phyloP scores from a whole-genome alignment of 2,888 invertebrate species.

The Leucoma salicis region DNA sequence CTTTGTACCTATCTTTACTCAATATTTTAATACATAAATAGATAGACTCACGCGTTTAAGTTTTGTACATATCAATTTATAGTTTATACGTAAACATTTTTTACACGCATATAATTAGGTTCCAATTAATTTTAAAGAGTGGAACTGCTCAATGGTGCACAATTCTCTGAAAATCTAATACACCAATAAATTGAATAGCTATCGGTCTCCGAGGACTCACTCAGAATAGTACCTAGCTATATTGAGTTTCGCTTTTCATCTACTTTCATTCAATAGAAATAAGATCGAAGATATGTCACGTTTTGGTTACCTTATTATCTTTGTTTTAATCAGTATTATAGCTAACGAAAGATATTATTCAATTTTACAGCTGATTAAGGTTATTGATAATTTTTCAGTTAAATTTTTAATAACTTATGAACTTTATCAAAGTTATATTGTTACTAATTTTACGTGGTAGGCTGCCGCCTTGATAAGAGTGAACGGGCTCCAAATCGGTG shows the following conservation, averaged over 20 bases:
- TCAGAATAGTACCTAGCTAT: conserved; percentile 25
- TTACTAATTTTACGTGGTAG: no score
- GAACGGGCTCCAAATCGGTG: no score
- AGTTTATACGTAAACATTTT: no score
- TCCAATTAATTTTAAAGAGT: conserved; percentile 22
- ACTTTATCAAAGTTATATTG: no score
- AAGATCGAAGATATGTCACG: conserved; percentile 1
- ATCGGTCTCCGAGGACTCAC: conserved; percentile 29
- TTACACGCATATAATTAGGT: background rate
- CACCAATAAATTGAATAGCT: conserved; percentile 52
- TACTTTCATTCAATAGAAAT: conserved; percentile 22
- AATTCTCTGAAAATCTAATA: conserved; percentile 24
- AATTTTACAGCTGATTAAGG: no score
- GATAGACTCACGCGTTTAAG: no score
- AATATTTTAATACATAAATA: no score
- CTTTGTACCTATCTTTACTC: no score
- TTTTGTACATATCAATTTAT: no score
- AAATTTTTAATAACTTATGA: no score
- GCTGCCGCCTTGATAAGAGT: no score
- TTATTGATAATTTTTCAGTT: no score
- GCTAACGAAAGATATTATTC: background rate
- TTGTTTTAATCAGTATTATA: background rate
- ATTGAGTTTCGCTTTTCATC: conserved; percentile 45
- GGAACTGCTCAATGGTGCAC: conserved; percentile 18
- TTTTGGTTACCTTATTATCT: background rate